Base-by-base conservation (phyloP, 2,113 vertebrate genomes). In the Saccopteryx leptura region DNA sequence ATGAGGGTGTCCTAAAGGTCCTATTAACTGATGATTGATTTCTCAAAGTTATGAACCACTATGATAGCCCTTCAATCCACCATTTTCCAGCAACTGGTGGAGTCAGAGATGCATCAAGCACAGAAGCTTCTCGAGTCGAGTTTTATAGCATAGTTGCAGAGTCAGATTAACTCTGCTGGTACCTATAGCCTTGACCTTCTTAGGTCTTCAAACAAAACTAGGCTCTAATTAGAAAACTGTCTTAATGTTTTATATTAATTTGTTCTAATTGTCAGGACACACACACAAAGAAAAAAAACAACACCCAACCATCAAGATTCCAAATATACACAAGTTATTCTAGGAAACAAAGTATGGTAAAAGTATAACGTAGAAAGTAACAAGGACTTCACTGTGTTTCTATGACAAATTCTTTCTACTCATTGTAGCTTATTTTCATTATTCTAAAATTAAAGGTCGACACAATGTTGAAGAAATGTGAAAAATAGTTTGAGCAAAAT, bases 31-130 rank as follows among this genome's bases (percentile, higher is more conserved):
- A 91, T 78, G 87, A 96, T 96, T 96, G 78, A 94, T 96, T 96
- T 97, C 93, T 95, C 85, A 89, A 93, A 74, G 31, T 33, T 97
- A 81, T 65, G 10, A 98, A 84, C 52, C 82, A 94, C 17, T 97
- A 84, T 56, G 63, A 94, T 69, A 72, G 54, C 17, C 50, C 18
- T 75, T 95, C 90, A 84, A 56, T 80, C 75, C 54, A 52, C 88
- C 92, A 96, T 96, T 98, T 96, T 85, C 96, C 50, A 96, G 94
- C 75, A 93, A 80, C 13, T 17, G 8, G 1, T 39, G 48, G 24
- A 96, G 26, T 19, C n/a, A 8, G 65, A 18, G 21, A 94, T 68
- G 50, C 2, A 79, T 26, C 65, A 94, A 52, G 76, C 50, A 89
- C 48, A 93, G 52, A 82, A 74, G 9, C 21, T 95, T 90, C 90